A percentile compares a stretch with the other conserved stretches of the same genome.
Conservation (phyloP, 2,113 vertebrate genomes). For the Nothoprocta pentlandii region DNA sequence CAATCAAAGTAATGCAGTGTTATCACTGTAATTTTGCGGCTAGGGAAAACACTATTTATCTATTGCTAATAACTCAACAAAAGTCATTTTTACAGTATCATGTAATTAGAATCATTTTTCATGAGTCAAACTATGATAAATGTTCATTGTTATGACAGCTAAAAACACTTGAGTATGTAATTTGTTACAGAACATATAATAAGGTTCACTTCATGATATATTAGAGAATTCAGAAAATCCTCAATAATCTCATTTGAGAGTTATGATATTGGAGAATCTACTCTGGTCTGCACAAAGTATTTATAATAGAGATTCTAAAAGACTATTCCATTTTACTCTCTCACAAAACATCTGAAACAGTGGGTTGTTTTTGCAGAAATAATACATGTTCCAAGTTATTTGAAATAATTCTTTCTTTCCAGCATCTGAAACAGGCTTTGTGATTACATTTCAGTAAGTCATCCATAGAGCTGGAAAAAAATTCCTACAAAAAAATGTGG, state of each 20-base stretch:
- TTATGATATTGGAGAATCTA: not conserved
- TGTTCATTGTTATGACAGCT: conserved; percentile 50
- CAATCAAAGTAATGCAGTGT: not conserved
- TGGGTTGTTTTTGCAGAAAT: not conserved
- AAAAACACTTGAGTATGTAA: conserved; percentile 28
- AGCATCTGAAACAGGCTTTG: not conserved
- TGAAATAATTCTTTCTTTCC: not conserved
- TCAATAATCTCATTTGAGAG: not conserved
- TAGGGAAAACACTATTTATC: not conserved
- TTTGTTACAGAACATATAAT: conserved; percentile 31
- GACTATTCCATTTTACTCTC: not conserved
- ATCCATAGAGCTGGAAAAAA: not conserved
- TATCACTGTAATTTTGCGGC: not conserved
- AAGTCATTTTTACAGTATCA: conserved; percentile 4
- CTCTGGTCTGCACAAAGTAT: not conserved
- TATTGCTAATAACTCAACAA: conserved; percentile 17
- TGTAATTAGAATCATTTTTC: conserved; percentile 30
- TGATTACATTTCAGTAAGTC: not conserved
- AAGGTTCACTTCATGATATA: not conserved
- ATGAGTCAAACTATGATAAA: conserved; percentile 53
- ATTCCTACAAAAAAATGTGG: not conserved
- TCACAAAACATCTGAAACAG: not conserved
- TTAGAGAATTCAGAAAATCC: conserved; percentile 14
- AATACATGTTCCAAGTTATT: not conserved
- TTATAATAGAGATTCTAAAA: not conserved